Evolutionary conservation across 2,113 vertebrate genomes (phyloP).

Genomic region (Paradoxurus hermaphroditus): DNA sequence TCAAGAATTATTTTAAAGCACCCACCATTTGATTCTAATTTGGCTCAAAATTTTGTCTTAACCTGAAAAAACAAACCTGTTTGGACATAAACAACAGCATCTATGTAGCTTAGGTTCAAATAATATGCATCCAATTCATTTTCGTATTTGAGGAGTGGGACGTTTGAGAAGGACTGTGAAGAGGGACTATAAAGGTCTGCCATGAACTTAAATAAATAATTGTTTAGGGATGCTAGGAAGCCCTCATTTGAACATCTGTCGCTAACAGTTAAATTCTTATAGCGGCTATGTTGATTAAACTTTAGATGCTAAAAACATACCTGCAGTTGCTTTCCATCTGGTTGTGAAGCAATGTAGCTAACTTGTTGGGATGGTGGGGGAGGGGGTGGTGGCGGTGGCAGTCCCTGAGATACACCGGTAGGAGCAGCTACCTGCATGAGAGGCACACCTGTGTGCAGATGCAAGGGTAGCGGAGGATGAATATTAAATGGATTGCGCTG

Average conservation of each 20-base stretch:
- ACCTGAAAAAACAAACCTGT: background rate
- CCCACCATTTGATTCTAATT: background rate
- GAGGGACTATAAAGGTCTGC: slow-evolving; percentile 34
- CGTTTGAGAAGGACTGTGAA: background rate
- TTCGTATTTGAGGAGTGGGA: background rate
- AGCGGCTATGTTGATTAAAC: background rate
- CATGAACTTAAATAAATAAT: background rate
- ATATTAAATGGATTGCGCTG: slow-evolving; percentile 88
- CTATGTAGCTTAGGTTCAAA: background rate
- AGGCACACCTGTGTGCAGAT: slow-evolving; percentile 90
- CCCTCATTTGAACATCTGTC: background rate
- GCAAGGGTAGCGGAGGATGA: slow-evolving; percentile 90
- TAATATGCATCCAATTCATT: background rate
- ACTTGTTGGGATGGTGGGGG: slow-evolving; percentile 95
- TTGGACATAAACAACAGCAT: background rate
- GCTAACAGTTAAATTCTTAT: background rate
- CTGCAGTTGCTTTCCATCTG: slow-evolving; percentile 90
- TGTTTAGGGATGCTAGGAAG: background rate
- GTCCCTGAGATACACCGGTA: slow-evolving; percentile 87
- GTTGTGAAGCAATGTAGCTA: slow-evolving; percentile 86
- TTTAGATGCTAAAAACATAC: slow-evolving; percentile 80
- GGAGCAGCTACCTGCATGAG: slow-evolving; percentile 91
- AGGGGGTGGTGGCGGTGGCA: slow-evolving; percentile 92
- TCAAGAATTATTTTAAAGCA: background rate
- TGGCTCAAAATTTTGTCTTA: background rate